phyloP scores from a whole-genome alignment of 2,113 vertebrate species.

The Amphiprion percula region DNA sequence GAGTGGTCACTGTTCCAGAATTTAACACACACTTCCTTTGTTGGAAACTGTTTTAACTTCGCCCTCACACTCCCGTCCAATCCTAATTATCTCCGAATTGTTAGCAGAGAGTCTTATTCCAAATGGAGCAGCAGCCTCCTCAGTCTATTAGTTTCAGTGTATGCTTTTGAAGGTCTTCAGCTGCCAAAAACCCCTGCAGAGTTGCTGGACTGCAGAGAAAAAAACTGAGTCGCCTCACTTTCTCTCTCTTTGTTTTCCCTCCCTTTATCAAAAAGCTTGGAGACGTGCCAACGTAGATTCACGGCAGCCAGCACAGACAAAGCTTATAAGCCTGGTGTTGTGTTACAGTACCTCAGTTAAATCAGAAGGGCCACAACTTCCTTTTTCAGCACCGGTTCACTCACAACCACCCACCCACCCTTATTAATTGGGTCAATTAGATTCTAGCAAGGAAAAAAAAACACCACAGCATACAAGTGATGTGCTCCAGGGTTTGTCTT shows the following conservation, averaged over 20 bases:
- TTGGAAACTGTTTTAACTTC: constrained; percentile 34
- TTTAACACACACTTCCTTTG: constrained; percentile 22
- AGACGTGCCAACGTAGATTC: constrained; percentile 64
- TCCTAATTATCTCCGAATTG: constrained; percentile 60
- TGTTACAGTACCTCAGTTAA: constrained; percentile 62
- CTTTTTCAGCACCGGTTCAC: constrained; percentile 34
- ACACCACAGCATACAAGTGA: constrained; percentile 44
- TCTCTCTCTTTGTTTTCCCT: constrained; percentile 45
- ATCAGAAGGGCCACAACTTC: constrained; percentile 53
- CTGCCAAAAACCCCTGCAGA: constrained; percentile 67
- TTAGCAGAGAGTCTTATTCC: constrained; percentile 42
- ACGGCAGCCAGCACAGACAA: constrained; percentile 57
- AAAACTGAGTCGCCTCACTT: constrained; percentile 53
- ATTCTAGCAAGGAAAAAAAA: constrained; percentile 52
- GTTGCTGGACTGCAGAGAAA: constrained; percentile 62
- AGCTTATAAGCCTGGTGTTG: constrained; percentile 66
- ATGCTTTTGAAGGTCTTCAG: constrained; percentile 39
- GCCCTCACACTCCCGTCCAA: not conserved
- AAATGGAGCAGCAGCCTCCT: constrained; percentile 50
- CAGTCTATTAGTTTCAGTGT: constrained; percentile 60
- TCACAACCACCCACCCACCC: constrained; percentile 42
- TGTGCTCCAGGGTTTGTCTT: constrained; percentile 43
- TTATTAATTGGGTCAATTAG: constrained; percentile 75
- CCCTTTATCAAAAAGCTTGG: constrained; percentile 67
- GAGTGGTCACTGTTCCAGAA: constrained; percentile 12